Conservation (phyloP, 2,888 invertebrate genomes). For the Eurytoma adleriae region DNA sequence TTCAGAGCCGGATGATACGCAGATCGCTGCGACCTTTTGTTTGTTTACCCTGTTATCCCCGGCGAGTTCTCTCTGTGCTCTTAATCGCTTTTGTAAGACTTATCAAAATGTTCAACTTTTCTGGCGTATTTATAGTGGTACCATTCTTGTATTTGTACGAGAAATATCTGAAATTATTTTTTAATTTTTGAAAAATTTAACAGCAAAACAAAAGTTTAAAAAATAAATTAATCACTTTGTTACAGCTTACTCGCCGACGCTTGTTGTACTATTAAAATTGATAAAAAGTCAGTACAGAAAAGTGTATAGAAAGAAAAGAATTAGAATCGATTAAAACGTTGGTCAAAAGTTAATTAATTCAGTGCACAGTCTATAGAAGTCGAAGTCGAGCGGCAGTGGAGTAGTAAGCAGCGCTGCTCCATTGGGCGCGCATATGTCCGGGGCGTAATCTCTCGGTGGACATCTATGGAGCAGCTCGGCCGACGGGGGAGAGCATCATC, state of each 20-base stretch:
- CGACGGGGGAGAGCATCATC: slow-evolving; percentile 27
- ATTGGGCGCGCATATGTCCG: not conserved
- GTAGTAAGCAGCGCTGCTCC: not conserved
- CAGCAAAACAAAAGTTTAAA: no score
- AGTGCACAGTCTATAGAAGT: not conserved
- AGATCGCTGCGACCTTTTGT: slow-evolving; percentile 22
- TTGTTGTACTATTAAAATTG: no score
- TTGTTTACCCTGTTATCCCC: slow-evolving; percentile 24
- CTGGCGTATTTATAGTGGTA: not conserved
- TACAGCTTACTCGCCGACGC: no score
- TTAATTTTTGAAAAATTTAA: no score
- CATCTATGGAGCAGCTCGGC: slow-evolving; percentile 54
- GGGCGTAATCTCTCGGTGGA: slow-evolving; percentile 58
- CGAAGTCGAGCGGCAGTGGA: not conserved
- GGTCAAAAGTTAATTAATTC: no score
- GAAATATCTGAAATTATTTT: not conserved
- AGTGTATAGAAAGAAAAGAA: no score
- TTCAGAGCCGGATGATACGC: slow-evolving; percentile 18
- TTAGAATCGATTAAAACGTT: not conserved
- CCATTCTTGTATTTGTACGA: not conserved
- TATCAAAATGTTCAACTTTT: not conserved
- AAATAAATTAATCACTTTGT: no score
- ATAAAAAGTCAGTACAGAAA: no score
- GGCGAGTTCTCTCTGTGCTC: not conserved
- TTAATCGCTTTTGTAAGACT: not conserved